Percentiles rank a stretch among this genome's conserved stretches.
Conservation (phyloP, 2,888 invertebrate genomes). For the Polydrusus tereticollis region DNA sequence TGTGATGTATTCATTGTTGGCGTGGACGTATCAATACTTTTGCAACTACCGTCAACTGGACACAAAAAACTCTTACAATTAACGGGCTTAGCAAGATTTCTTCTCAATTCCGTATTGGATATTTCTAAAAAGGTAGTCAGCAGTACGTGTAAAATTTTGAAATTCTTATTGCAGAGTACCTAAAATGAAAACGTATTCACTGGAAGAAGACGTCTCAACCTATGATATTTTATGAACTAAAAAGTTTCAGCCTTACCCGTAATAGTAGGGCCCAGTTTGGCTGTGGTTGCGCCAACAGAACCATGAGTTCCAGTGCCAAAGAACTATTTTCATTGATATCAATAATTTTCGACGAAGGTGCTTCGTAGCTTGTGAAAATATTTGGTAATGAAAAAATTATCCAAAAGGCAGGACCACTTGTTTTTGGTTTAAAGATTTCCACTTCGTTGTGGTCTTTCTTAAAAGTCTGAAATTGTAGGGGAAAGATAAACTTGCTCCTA, state of each 20-base stretch:
- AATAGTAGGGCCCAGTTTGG: conserved; percentile 82
- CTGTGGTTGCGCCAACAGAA: conserved; percentile 82
- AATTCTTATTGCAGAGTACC: conserved; percentile 81
- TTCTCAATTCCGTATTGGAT: conserved; percentile 54
- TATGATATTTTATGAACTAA: too few relatives aligned
- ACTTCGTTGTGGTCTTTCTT: conserved; percentile 72
- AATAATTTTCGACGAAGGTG: conserved; percentile 60
- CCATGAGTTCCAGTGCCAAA: conserved; percentile 78
- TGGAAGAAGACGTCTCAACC: too few relatives aligned
- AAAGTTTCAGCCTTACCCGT: conserved; percentile 70
- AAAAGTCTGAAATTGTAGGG: conserved; percentile 64
- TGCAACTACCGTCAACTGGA: conserved; percentile 72
- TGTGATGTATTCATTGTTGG: conserved; percentile 52
- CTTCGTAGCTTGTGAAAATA: conserved; percentile 68
- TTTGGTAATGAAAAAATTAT: conserved; percentile 77
- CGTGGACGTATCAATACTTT: conserved; percentile 57
- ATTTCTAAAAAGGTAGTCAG: conserved; percentile 70
- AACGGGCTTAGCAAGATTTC: conserved; percentile 50
- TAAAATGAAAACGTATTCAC: conserved; percentile 63
- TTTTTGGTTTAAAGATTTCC: conserved; percentile 71
- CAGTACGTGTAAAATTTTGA: conserved; percentile 73
- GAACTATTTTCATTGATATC: conserved; percentile 73
- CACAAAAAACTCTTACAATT: conserved; percentile 80
- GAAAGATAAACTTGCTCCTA: not conserved
- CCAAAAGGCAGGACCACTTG: conserved; percentile 76